These are phyloP conservation scores for Porites australiensis DNA, from an alignment of 64 coral and sea anemone species.

Conservation along the genomic window DNA sequence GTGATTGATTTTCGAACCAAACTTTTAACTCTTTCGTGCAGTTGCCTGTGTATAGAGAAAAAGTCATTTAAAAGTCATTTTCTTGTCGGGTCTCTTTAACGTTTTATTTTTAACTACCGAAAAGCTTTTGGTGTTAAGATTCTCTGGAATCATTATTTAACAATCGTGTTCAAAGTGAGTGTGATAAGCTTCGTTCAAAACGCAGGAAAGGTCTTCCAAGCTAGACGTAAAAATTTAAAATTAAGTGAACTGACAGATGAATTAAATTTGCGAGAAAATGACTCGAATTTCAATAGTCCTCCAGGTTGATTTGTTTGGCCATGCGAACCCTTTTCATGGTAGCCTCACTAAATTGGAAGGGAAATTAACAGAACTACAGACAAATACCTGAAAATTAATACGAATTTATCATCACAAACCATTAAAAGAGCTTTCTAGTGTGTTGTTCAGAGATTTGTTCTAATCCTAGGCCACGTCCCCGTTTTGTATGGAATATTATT, in stretches of 20 bases:
- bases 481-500: background rate
- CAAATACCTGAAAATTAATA: conserved; percentile 5
- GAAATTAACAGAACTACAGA: background rate
- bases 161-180: background rate
- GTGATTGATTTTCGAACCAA: conserved; percentile 34
- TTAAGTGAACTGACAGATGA: background rate
- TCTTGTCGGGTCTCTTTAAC: conserved; percentile 4
- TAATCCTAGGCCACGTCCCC: background rate
- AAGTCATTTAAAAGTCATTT: conserved; percentile 67
- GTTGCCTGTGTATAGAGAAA: background rate
- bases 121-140: conserved; percentile 6
- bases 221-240: no score
- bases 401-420: conserved; percentile 1
- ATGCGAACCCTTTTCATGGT: background rate
- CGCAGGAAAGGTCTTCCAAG: no score
- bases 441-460: conserved; percentile 4
- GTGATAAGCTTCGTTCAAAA: background rate
- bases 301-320: background rate
- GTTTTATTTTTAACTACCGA: background rate
- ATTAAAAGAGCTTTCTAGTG: background rate
- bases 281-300: background rate
- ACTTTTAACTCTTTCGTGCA: conserved; percentile 29
- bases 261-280: background rate
- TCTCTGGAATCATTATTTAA: background rate
- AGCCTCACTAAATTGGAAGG: background rate